phyloP scores from a whole-genome alignment of 2,797 vertebrate genomes.

The Apodemus agrarius region DNA sequence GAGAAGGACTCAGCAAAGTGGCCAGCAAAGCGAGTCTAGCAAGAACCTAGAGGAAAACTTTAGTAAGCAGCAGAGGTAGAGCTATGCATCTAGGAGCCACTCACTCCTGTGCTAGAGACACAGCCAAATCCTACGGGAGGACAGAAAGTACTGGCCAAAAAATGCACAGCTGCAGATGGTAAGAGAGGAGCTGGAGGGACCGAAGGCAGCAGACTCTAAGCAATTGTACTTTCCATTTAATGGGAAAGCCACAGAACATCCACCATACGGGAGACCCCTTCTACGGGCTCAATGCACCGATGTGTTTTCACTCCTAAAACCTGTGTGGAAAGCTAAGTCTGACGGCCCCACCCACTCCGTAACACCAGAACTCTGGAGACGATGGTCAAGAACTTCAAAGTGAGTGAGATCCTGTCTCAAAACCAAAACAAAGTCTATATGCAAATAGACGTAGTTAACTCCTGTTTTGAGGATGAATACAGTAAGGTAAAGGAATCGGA shows the following conservation, averaged over 20 bases:
- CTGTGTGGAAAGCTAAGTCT: not conserved
- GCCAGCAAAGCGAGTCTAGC: not conserved
- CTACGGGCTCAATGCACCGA: not conserved
- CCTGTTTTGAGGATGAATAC: not conserved
- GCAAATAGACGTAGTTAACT: not conserved
- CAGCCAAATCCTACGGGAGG: not conserved
- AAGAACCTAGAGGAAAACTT: not conserved
- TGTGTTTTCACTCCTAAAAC: conserved; percentile 9
- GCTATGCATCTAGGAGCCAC: not conserved
- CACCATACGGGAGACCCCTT: not conserved
- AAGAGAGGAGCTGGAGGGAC: not conserved
- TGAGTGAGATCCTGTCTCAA: not conserved
- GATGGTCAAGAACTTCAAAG: not conserved
- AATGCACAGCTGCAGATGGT: not conserved
- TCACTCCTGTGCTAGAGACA: not conserved
- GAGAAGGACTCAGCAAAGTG: not conserved
- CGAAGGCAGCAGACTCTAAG: not conserved
- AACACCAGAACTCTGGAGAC: not conserved
- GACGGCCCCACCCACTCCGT: not conserved
- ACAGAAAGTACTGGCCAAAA: not conserved
- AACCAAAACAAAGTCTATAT: not conserved
- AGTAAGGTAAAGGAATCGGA: not conserved
- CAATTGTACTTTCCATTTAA: not conserved
- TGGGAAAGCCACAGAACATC: no score
- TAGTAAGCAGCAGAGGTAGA: not conserved